Base-by-base conservation (phyloP, 2,113 vertebrate species). In the Pionites leucogaster region DNA sequence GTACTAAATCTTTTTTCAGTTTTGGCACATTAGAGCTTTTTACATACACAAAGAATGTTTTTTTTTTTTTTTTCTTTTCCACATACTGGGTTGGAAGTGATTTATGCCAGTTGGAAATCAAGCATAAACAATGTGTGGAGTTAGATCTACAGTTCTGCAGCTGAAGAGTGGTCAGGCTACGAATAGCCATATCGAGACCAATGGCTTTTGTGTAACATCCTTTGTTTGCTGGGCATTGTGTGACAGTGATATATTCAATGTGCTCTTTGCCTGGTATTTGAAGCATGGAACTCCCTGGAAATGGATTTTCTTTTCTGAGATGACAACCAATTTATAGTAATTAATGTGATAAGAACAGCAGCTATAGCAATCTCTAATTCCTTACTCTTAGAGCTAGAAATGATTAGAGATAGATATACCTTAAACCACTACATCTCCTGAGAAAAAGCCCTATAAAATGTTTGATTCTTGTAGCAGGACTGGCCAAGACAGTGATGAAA, bases 261-360 rank as follows among this genome's bases (percentile, higher is more conserved):
- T 69, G 74, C 80, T 86, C 42, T 72, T 74, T 87, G 59, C 81
- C 68, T 2, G 6, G 53, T 71, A 42, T 90, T 95, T 91, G 86
- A 87, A 64, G 87, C 47, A 23, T 65, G 77, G 90, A 92, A 81
- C 63, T 96, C 46, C 62, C 47, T 70, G 64, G 49, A 93, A 97
- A 86, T 82, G 72, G 78, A 62, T 93, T 97, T 96, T 94, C 71
- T 93, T 94, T 94, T 90, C 96, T 81, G 72, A 96, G 88, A 83
- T 92, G 94, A 83, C 87, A 97, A 87, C 86, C 93, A 96, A 95
- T 97, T 98, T 97, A 86, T 86, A 95, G 82, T 95, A 98, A 98
- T 98, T 98, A 97, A 98, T 96, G 97, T 96, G 96, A 96, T 97
- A 97, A 97, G 93, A 94, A 96, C 90, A 97, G 97, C 97, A 97